Conservation (phyloP, 1,140 invertebrate species). For the Adelges cooleyi region DNA sequence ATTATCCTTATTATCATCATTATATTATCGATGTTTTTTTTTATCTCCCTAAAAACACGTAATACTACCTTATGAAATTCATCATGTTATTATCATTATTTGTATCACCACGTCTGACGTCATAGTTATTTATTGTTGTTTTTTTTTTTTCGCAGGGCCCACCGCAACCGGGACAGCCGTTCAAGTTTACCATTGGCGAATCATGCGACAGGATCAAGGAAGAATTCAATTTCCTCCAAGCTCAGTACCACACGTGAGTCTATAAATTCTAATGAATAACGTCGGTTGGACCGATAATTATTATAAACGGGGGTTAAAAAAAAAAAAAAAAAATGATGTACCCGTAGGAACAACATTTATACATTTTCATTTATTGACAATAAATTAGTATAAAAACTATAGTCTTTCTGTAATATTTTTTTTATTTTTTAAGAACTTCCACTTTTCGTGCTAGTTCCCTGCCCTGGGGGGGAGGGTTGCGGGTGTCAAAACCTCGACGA, state of each 20-base stretch:
- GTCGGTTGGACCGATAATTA: too few relatives aligned
- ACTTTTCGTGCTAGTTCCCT: too few relatives aligned
- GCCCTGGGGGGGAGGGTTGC: neutral
- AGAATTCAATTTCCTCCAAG: conserved; percentile 96
- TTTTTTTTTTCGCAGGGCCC: conserved; percentile 55
- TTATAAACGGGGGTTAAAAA: too few relatives aligned
- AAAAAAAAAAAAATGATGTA: too few relatives aligned
- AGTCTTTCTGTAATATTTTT: too few relatives aligned
- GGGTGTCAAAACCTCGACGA: neutral
- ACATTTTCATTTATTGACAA: too few relatives aligned
- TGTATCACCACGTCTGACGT: neutral
- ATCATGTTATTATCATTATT: neutral
- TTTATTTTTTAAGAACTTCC: too few relatives aligned
- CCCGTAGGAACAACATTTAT: too few relatives aligned
- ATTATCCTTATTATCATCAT: too few relatives aligned
- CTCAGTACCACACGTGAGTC: conserved; percentile 97
- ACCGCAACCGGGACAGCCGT: conserved; percentile 72
- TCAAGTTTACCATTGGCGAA: conserved; percentile 93
- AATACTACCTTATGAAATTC: conserved; percentile 5
- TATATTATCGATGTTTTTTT: neutral
- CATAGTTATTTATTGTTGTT: conserved; percentile 2
- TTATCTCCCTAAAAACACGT: neutral
- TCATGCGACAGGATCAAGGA: conserved; percentile 97
- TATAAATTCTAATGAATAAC: too few relatives aligned
- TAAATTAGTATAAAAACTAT: too few relatives aligned